phyloP scores from a whole-genome alignment of 2,113 vertebrate species.

The Erinaceus europaeus region DNA sequence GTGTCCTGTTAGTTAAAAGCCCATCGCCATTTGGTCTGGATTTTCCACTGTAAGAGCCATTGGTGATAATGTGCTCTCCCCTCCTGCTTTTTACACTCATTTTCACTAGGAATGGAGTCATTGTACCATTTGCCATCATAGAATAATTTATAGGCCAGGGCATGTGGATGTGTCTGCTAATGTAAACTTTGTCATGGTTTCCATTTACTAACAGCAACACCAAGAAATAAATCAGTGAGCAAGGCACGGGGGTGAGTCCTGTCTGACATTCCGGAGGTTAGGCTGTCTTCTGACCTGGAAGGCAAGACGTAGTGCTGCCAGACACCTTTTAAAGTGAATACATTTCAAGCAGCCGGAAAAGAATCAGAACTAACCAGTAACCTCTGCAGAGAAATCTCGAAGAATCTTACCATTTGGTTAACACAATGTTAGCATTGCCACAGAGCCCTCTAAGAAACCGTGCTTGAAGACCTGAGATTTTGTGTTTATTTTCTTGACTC shows the following conservation, averaged over 20 bases:
- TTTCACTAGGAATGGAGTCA: slow-evolving; percentile 59
- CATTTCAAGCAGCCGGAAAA: slow-evolving; percentile 64
- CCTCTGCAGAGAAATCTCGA: slow-evolving; percentile 61
- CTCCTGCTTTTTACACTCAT: slow-evolving; percentile 17
- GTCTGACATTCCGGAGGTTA: neutral
- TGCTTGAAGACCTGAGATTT: slow-evolving; percentile 59
- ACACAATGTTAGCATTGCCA: slow-evolving; percentile 65
- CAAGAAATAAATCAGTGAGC: slow-evolving; percentile 61
- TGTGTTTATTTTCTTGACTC: slow-evolving; percentile 10
- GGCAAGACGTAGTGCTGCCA: slow-evolving; percentile 36
- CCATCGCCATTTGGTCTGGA: neutral
- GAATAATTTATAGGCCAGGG: slow-evolving; percentile 63
- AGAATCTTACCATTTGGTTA: slow-evolving; percentile 69
- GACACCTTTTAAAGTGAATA: neutral
- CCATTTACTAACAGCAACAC: slow-evolving; percentile 62
- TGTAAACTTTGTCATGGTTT: slow-evolving; percentile 71
- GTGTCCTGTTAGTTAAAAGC: neutral
- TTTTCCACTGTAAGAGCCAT: slow-evolving; percentile 24
- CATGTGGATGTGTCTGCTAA: slow-evolving; percentile 67
- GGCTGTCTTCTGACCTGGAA: slow-evolving; percentile 39
- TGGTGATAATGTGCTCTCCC: neutral
- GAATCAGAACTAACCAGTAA: slow-evolving; percentile 57
- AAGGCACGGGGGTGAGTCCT: slow-evolving; percentile 13
- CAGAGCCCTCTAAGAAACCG: slow-evolving; percentile 30
- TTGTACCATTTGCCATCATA: slow-evolving; percentile 67